Evolutionary conservation across 1,140 invertebrate genomes (phyloP).

Genomic region (Bombus breviceps): DNA sequence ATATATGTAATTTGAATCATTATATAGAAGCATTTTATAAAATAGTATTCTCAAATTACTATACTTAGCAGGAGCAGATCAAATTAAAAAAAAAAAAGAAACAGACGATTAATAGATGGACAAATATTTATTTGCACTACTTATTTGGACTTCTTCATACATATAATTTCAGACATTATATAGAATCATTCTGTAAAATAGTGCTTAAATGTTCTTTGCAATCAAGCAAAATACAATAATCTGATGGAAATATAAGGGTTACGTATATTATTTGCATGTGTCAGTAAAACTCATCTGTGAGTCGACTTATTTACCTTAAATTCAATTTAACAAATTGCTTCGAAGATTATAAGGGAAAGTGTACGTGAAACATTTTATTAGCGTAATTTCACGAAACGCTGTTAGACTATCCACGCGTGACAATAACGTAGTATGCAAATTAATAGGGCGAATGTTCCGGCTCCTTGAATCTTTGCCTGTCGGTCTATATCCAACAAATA

Average conservation of each 20-base stretch:
- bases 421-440: constrained; percentile 46
- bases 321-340: background rate
- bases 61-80: background rate
- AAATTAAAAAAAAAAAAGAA: background rate
- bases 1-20: background rate
- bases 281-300: background rate
- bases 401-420: constrained; percentile 16
- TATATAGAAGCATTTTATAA: background rate
- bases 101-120: no score
- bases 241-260: background rate
- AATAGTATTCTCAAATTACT: background rate
- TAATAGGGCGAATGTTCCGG: constrained; percentile 17
- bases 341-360: background rate
- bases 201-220: no score
- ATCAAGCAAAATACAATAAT: background rate
- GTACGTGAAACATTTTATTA: background rate
- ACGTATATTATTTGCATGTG: background rate
- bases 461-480: constrained; percentile 34
- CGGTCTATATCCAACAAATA: constrained; percentile 25
- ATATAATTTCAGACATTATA: background rate
- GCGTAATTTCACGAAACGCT: background rate
- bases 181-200: background rate
- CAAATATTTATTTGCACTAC: background rate
- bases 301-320: background rate
- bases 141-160: background rate